A percentile compares a stretch with the other conserved stretches of the same genome.
Evolutionary conservation across 1,140 invertebrate genomes (phyloP).

Genomic region (Agraylea sexmaculata): DNA sequence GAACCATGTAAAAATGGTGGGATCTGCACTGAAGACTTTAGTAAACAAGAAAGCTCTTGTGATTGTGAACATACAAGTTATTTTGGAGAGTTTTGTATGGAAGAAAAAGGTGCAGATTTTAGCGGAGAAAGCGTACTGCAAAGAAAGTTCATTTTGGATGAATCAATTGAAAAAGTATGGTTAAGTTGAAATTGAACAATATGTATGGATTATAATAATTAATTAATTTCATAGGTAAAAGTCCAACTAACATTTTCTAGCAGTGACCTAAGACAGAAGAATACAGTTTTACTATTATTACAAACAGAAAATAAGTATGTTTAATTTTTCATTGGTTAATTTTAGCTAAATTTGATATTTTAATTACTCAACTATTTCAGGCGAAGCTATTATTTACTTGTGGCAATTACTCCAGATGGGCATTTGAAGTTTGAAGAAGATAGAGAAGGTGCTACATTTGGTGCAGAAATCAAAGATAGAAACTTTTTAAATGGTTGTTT

Average conservation of each 20-base stretch:
- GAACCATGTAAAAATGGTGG: conserved; percentile 81
- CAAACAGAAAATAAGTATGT: conserved; percentile 71
- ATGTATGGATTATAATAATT: conserved; percentile 1
- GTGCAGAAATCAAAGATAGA: conserved; percentile 56
- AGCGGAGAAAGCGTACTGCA: conserved; percentile 72
- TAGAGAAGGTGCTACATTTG: conserved; percentile 57
- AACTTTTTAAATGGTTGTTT: conserved; percentile 62
- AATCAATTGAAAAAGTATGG: conserved; percentile 46
- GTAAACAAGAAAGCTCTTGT: conserved; percentile 70
- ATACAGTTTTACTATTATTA: conserved; percentile 61
- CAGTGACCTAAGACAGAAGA: conserved; percentile 58
- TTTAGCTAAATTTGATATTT: too few species aligned
- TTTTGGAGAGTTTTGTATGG: conserved; percentile 62
- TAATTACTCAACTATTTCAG: too few species aligned
- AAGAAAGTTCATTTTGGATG: conserved; percentile 59
- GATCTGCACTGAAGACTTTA: conserved; percentile 79
- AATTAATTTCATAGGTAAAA: conserved; percentile 46
- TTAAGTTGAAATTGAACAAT: too few species aligned
- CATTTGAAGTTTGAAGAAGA: conserved; percentile 77
- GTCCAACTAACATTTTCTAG: conserved; percentile 74
- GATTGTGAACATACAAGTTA: conserved; percentile 83
- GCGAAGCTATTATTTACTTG: conserved; percentile 69
- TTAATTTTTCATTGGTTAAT: too few species aligned
- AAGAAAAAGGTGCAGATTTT: conserved; percentile 79
- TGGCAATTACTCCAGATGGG: conserved; percentile 69